phyloP scores from a whole-genome alignment of 2,113 vertebrate genomes.

The Nannospalax galili region DNA sequence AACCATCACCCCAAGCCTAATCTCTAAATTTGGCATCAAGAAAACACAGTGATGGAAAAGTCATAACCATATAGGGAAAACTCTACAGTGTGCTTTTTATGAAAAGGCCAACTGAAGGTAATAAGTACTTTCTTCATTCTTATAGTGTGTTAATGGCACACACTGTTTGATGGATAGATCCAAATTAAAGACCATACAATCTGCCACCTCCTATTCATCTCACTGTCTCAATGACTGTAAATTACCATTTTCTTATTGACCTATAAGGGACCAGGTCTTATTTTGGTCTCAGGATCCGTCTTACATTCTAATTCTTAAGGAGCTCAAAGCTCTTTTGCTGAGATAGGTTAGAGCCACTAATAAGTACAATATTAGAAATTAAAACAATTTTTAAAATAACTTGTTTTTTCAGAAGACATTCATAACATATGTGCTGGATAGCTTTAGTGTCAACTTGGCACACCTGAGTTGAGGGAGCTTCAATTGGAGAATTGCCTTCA shows the following conservation, averaged over 20 bases:
- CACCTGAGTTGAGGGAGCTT: too few species aligned
- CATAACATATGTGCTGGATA: too few species aligned
- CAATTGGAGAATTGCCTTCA: too few species aligned
- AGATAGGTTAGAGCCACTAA: background rate
- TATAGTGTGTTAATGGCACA: background rate
- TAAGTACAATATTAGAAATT: background rate
- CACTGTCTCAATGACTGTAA: background rate
- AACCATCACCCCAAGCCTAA: background rate
- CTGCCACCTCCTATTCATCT: background rate
- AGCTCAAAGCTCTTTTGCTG: background rate
- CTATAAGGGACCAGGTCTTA: background rate
- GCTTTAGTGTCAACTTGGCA: too few species aligned
- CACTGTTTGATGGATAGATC: background rate
- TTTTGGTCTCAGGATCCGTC: background rate
- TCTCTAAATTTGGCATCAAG: background rate
- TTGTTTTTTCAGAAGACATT: too few species aligned
- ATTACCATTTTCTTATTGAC: background rate
- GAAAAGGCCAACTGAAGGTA: background rate
- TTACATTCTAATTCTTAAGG: background rate
- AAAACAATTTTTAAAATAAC: too few species aligned
- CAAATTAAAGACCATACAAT: background rate
- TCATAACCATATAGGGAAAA: background rate
- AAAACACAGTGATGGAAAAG: background rate
- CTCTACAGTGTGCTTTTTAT: background rate
- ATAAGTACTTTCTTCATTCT: constrained; percentile 4